Evolutionary conservation across 2,797 vertebrate genomes (phyloP), one percentile per base, ranked within the genome.

Genomic region (Buphagus erythrorhynchus): DNA sequence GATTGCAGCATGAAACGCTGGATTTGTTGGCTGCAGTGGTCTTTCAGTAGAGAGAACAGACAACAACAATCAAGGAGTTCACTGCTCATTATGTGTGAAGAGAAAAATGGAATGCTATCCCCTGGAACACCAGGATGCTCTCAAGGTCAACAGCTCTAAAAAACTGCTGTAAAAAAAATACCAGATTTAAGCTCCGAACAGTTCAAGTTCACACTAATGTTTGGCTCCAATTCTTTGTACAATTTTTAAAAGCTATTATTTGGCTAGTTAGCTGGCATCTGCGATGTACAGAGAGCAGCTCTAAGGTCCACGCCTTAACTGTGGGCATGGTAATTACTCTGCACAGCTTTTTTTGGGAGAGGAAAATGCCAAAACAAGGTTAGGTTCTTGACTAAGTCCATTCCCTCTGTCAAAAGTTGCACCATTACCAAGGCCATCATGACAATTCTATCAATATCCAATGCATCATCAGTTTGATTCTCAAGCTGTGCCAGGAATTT

Each of bases 21-120:
- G 98, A 98, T 96, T 97, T 91, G 90, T 97, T 98, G 98, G 98
- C 98, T 98, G 97, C 96, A 95, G 93, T 95, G 91, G 95, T 95
- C 98, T 96, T 96, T 98, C 95, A 94, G 86, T 88, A 96, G 94
- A 97, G 94, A 73, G 93, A 93, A 96, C 97, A 98, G 98, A 98
- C 97, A 98, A 98, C 98, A 98, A 98, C 97, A 97, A 63, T 88
- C 87, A 73, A 68, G 81, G 69, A 91, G 69, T 93, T 96, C 82
- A 94, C 93, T 87, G 66, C 92, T 93, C 96, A 94, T 97, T 91
- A 96, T 54, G 87, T 96, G 93, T 85, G 89, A 95, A 35, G 74
- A 90, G 94, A 95, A 95, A 96, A 95, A 96, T 95, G 79, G 79
- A 87, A 94, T 49, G 61, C 40, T 82, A 26, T 58, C 71, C 91